phyloP scores from a whole-genome alignment of 2,888 invertebrate genomes.

The Myathropa florea region DNA sequence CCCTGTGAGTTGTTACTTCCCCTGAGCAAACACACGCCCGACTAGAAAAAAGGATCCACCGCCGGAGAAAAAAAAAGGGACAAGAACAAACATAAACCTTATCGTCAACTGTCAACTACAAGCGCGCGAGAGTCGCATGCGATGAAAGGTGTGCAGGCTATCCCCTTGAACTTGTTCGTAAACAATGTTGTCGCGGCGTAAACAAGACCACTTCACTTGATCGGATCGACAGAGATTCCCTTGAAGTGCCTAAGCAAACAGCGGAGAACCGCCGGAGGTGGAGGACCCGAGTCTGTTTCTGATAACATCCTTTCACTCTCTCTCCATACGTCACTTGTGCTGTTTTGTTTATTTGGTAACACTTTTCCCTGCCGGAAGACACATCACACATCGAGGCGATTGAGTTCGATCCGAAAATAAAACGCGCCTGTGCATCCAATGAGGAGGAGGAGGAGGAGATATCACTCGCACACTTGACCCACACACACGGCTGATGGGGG shows the following conservation, averaged over 20 bases:
- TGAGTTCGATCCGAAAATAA: conserved; percentile 5
- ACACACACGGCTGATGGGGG: conserved; percentile 9
- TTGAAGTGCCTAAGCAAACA: conserved; percentile 63
- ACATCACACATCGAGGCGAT: neutral
- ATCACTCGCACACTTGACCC: conserved; percentile 56
- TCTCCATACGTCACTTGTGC: conserved; percentile 29
- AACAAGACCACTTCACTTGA: conserved; percentile 21
- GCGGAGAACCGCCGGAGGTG: neutral
- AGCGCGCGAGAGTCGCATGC: neutral
- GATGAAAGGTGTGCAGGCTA: conserved; percentile 50
- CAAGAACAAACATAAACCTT: conserved; percentile 16
- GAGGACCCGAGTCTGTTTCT: neutral
- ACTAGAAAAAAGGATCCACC: neutral
- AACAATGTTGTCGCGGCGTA: conserved; percentile 17
- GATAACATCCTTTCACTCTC: conserved; percentile 24
- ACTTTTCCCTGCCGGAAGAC: conserved; percentile 56
- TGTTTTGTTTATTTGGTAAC: conserved; percentile 52
- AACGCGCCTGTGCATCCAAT: neutral
- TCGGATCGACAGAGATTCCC: conserved; percentile 10
- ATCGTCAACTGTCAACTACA: conserved; percentile 29
- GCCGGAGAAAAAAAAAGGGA: neutral
- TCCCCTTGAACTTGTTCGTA: conserved; percentile 11
- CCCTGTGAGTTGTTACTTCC: conserved; percentile 54
- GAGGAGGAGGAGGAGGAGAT: neutral
- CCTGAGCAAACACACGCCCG: conserved; percentile 17